These are phyloP conservation scores for Diplogasteroides magnus DNA, from an alignment of 1,140 invertebrate species.

Conservation along the genomic window DNA sequence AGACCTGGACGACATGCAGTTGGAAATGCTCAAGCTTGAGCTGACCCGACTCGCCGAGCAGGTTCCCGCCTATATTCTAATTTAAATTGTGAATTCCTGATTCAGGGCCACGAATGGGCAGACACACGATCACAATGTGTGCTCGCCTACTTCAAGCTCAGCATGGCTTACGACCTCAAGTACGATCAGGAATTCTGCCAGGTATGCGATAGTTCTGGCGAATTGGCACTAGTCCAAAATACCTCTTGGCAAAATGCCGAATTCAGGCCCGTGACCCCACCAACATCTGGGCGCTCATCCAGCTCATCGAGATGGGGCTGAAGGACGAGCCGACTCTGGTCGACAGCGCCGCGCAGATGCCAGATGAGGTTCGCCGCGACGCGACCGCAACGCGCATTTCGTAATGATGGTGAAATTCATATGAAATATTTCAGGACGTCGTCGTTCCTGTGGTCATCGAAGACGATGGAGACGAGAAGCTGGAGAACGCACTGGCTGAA, in stretches of 20 bases:
- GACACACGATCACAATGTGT: constrained; percentile 33
- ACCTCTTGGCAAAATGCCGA: background rate
- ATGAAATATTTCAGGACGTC: background rate
- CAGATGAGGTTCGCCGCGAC: no score
- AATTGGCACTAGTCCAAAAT: background rate
- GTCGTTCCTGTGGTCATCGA: background rate
- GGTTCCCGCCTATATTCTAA: background rate
- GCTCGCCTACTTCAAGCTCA: constrained; percentile 38
- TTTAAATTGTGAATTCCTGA: background rate
- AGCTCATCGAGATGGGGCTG: constrained; percentile 26
- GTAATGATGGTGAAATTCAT: no score
- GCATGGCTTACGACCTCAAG: constrained; percentile 32
- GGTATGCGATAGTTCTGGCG: no score
- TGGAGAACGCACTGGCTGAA: background rate
- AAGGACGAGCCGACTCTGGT: constrained; percentile 18
- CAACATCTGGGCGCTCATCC: constrained; percentile 31
- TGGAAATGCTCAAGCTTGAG: constrained; percentile 30
- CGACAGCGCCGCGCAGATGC: constrained; percentile 8
- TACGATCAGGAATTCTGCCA: constrained; percentile 38
- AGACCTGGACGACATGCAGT: constrained; percentile 25
- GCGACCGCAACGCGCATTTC: no score
- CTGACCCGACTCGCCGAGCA: constrained; percentile 12
- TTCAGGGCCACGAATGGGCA: constrained; percentile 26
- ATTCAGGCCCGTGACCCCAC: constrained; percentile 16
- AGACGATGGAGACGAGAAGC: background rate